Base-by-base conservation (phyloP, 2,113 vertebrate genomes). In the Alexandromys fortis region DNA sequence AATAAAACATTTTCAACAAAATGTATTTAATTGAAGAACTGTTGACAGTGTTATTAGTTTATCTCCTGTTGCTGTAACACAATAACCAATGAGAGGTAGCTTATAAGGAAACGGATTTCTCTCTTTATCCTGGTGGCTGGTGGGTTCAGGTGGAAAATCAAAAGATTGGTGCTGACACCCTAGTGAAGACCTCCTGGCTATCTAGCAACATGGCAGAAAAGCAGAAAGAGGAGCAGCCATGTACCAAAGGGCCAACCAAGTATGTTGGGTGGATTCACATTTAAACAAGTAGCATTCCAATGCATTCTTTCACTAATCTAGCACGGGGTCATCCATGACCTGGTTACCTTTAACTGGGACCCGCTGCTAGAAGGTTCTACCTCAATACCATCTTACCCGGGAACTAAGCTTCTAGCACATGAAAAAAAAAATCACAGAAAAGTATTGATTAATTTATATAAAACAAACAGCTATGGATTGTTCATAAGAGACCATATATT, bases 1-100 rank as follows among this genome's bases (percentile, higher is more conserved):
- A 94, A 91, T 33, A 89, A 95, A 89, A 82, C 68, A 55, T 61
- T 77, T 82, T 45, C 78, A 93, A 83, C 77, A 4, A 86, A 47
- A 76, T 72, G 10, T 38, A 45, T 30, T n/a, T 70, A 28, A 13
- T 67, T 55, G 21, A 86, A 76, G 81, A 83, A 86, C 22, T 63
- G 61, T 55, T 70, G 70, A 76, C 11, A 87, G 12, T 65, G 42
- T 16, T 33, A 35, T 83, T 42, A 42, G 77, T n/a, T 24, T 24
- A 63, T 63, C 73, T 33, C 73, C 24, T 89, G 38, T 89, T 81
- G 7, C 17, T 89, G 10, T 63, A 38, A 38, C 42, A 42, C 7
- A 33, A 33, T 82, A 52, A 21, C 17, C 9, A 49, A 17, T 28
- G 9, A 19, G 35, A 33, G 26, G n/a, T 67, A 75, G 35, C 6